Percentiles rank a stretch among this genome's conserved stretches.
phyloP scores from a whole-genome alignment of 2,113 vertebrate genomes.

The Stegastes partitus region DNA sequence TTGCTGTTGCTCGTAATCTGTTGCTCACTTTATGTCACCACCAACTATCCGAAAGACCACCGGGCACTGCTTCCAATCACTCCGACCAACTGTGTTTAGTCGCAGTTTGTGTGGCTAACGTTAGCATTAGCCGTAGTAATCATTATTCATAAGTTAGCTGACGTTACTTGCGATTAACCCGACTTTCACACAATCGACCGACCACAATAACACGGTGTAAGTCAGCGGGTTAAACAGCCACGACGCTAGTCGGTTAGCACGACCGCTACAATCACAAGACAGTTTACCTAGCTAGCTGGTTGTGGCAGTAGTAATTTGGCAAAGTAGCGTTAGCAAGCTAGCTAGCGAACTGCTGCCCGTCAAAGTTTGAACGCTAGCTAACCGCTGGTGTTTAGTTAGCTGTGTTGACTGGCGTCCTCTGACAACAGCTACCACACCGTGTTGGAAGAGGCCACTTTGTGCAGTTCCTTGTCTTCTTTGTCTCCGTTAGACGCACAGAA shows the following conservation, averaged over 20 bases:
- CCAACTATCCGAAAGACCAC: background rate
- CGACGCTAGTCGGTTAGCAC: background rate
- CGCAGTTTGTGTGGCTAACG: conserved; percentile 18
- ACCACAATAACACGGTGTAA: background rate
- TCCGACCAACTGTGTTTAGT: background rate
- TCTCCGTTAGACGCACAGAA: conserved; percentile 9
- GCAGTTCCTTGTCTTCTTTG: conserved; percentile 33
- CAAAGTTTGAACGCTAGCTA: conserved; percentile 78
- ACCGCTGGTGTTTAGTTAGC: conserved; percentile 67
- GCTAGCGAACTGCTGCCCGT: conserved; percentile 55
- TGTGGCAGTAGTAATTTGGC: conserved; percentile 5
- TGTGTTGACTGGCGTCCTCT: conserved; percentile 39
- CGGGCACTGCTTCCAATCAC: background rate
- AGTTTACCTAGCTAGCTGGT: background rate
- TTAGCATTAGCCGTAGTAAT: conserved; percentile 65
- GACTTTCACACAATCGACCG: background rate
- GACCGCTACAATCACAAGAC: background rate
- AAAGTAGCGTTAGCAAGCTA: conserved; percentile 40
- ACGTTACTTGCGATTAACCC: background rate
- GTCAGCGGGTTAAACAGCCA: background rate
- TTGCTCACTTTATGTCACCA: background rate
- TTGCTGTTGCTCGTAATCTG: background rate
- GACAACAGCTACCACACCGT: conserved; percentile 23
- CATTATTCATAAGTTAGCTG: conserved; percentile 41
- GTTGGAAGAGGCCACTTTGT: background rate